Evolutionary conservation across 2,113 vertebrate genomes (phyloP).

Genomic region (Trinectes maculatus): DNA sequence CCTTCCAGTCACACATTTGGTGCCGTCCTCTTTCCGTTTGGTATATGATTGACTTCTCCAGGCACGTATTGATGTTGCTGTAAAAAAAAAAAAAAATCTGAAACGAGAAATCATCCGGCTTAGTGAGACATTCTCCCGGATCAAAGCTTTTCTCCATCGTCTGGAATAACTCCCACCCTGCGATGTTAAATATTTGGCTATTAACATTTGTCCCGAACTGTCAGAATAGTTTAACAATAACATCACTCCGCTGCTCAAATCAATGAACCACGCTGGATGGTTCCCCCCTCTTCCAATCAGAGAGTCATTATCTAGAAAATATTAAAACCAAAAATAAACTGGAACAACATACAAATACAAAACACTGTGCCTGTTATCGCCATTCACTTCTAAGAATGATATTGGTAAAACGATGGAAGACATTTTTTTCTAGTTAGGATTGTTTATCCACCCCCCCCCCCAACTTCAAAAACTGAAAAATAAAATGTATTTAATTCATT

Average conservation of each 20-base stretch:
- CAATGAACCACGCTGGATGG: background rate
- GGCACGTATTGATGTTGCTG: constrained; percentile 26
- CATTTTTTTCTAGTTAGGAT: too few relatives aligned
- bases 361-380: too few relatives aligned
- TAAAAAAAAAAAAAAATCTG: constrained; percentile 40
- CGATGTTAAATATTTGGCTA: constrained; percentile 33
- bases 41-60: constrained; percentile 37
- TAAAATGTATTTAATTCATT: too few relatives aligned
- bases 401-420: too few relatives aligned
- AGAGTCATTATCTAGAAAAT: too few relatives aligned
- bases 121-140: constrained; percentile 48
- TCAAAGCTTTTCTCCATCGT: constrained; percentile 47
- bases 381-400: too few relatives aligned
- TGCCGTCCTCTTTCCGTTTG: constrained; percentile 28
- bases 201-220: constrained; percentile 36
- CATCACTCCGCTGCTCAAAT: constrained; percentile 3
- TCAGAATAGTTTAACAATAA: constrained; percentile 18
- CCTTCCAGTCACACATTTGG: constrained; percentile 35
- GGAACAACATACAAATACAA: too few relatives aligned
- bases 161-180: constrained; percentile 52
- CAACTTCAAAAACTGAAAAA: too few relatives aligned
- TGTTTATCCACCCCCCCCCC: too few relatives aligned
- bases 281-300: too few relatives aligned
- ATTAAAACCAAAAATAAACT: too few relatives aligned
- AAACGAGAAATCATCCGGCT: constrained; percentile 37